Conservation (phyloP, 2,888 invertebrate genomes). For the Orthosia cruda region DNA sequence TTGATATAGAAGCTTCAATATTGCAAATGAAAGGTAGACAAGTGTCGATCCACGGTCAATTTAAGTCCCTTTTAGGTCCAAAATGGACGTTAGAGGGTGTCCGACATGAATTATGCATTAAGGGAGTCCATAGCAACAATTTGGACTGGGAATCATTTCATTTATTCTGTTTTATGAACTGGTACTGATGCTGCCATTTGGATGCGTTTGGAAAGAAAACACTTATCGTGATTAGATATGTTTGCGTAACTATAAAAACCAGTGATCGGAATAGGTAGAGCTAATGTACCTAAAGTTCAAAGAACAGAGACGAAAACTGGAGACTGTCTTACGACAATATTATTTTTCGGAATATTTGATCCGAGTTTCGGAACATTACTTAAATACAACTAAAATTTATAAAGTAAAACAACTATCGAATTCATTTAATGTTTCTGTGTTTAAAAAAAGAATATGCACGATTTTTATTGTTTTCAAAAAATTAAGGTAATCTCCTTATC, state of each 20-base stretch:
- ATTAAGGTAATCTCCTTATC: too few relatives aligned
- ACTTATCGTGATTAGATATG: conserved; percentile 16
- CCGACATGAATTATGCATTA: conserved; percentile 89
- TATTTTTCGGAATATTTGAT: too few relatives aligned
- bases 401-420: too few relatives aligned
- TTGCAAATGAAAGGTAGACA: conserved; percentile 77
- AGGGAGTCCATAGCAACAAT: conserved; percentile 75
- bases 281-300: too few relatives aligned
- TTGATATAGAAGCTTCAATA: conserved; percentile 79
- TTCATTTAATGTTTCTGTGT: too few relatives aligned
- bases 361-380: too few relatives aligned
- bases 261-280: too few relatives aligned
- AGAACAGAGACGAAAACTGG: too few relatives aligned
- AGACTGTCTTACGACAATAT: too few relatives aligned
- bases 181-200: conserved; percentile 28
- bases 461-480: too few relatives aligned
- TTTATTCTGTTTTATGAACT: conserved; percentile 66
- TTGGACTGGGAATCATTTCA: conserved; percentile 71
- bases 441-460: too few relatives aligned
- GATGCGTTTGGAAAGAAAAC: conserved; percentile 11
- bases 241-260: not conserved
- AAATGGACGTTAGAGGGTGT: conserved; percentile 78
- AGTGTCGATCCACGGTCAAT: conserved; percentile 85
- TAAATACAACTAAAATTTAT: too few relatives aligned
- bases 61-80: conserved; percentile 81